Evolutionary conservation across 2,797 vertebrate species (phyloP).

Genomic region (Takifugu ocellatus): DNA sequence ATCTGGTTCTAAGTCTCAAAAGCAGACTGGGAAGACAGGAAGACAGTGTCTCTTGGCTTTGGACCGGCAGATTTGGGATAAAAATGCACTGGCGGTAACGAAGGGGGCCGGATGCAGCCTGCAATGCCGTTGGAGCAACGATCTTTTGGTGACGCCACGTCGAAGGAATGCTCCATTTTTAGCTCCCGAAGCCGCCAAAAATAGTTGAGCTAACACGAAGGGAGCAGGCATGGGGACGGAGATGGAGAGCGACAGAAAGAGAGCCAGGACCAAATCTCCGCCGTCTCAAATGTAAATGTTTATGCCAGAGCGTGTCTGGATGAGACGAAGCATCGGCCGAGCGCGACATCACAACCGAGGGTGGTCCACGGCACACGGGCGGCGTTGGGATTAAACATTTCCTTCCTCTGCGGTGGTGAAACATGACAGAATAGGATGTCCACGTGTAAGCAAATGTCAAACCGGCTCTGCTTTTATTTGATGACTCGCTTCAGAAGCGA

Average conservation of each 20-base stretch:
- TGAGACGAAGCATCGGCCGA: slow-evolving; percentile 17
- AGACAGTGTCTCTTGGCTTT: slow-evolving; percentile 55
- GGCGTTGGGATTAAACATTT: slow-evolving; percentile 29
- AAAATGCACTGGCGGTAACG: slow-evolving; percentile 41
- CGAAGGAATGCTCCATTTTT: slow-evolving; percentile 51
- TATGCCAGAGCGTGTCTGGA: slow-evolving; percentile 28
- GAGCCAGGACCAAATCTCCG: slow-evolving; percentile 26
- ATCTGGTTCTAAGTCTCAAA: slow-evolving; percentile 48
- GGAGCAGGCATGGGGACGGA: slow-evolving; percentile 20
- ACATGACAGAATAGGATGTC: slow-evolving; percentile 37
- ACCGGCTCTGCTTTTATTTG: slow-evolving; percentile 13
- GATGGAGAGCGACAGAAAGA: slow-evolving; percentile 22
- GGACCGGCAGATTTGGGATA: slow-evolving; percentile 46
- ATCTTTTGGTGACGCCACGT: slow-evolving; percentile 29
- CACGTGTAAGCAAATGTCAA: slow-evolving; percentile 27
- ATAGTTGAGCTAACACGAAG: slow-evolving; percentile 37
- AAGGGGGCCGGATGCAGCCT: slow-evolving; percentile 44
- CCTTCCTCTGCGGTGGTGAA: slow-evolving; percentile 12
- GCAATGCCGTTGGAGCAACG: slow-evolving; percentile 40
- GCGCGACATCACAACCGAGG: slow-evolving; percentile 19
- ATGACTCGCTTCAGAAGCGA: slow-evolving; percentile 8
- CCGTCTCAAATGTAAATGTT: slow-evolving; percentile 40
- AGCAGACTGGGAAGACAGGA: slow-evolving; percentile 54
- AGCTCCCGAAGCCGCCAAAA: slow-evolving; percentile 53
- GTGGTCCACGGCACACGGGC: slow-evolving; percentile 35